phyloP scores from a whole-genome alignment of 1,140 invertebrate genomes.

The Matsumurasca onukii region DNA sequence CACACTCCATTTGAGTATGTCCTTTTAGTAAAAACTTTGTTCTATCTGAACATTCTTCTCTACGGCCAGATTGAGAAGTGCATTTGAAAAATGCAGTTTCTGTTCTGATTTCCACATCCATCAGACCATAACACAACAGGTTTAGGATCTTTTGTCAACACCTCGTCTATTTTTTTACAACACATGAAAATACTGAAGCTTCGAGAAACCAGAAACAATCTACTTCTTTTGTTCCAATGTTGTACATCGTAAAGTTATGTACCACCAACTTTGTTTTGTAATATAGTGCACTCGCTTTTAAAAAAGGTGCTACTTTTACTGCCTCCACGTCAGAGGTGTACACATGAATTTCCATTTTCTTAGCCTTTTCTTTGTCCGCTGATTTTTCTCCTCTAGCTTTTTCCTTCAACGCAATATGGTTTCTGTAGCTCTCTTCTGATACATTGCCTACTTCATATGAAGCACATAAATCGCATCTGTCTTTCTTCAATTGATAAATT shows the following conservation, averaged over 20 bases:
- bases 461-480: slow-evolving; percentile 16
- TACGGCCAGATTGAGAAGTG: slow-evolving; percentile 40
- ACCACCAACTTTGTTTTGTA: slow-evolving; percentile 44
- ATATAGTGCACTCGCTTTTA: slow-evolving; percentile 44
- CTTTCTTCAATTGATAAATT: slow-evolving; percentile 23
- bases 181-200: slow-evolving; percentile 31
- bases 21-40: slow-evolving; percentile 49
- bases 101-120: no score
- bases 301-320: slow-evolving; percentile 39
- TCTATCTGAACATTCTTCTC: slow-evolving; percentile 42
- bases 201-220: slow-evolving; percentile 1
- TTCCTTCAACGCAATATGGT: slow-evolving; percentile 28
- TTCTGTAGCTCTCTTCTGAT: slow-evolving; percentile 30
- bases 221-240: slow-evolving; percentile 30
- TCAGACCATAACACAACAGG: no score
- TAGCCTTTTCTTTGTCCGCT: slow-evolving; percentile 27
- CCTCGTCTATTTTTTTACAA: background rate
- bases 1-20: slow-evolving; percentile 50
- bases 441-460: slow-evolving; percentile 29
- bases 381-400: slow-evolving; percentile 32
- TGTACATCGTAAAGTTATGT: slow-evolving; percentile 47
- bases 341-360: slow-evolving; percentile 26
- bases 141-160: no score
- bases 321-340: slow-evolving; percentile 42
- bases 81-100: no score